These are phyloP conservation scores for Asbolus verrucosus DNA, from an alignment of 1,140 invertebrate species.

Conservation along the genomic window DNA sequence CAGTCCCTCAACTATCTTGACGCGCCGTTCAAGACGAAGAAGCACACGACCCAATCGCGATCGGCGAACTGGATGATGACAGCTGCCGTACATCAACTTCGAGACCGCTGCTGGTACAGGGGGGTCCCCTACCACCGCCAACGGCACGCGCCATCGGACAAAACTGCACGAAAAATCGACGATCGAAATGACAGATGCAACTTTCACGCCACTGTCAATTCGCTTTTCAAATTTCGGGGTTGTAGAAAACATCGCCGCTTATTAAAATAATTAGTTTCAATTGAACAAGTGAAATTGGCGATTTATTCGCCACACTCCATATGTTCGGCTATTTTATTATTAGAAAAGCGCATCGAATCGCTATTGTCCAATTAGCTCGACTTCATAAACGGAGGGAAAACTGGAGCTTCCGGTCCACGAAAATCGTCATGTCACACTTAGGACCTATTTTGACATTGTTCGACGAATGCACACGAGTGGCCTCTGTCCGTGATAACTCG, in stretches of 20 bases:
- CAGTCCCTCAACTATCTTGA: slow-evolving; percentile 6
- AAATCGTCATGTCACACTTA: slow-evolving; percentile 10
- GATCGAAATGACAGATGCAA: background rate
- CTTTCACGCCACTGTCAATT: slow-evolving; percentile 17
- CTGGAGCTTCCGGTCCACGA: background rate
- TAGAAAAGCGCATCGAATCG: background rate
- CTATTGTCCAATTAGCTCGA: background rate
- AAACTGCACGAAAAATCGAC: background rate
- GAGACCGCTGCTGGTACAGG: slow-evolving; percentile 7
- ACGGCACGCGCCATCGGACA: slow-evolving; percentile 16
- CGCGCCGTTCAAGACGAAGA: slow-evolving; percentile 15
- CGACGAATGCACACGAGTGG: no score
- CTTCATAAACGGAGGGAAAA: background rate
- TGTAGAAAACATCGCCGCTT: no score
- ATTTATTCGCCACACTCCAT: background rate
- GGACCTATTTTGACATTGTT: slow-evolving; percentile 33
- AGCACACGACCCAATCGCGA: slow-evolving; percentile 13
- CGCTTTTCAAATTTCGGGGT: no score
- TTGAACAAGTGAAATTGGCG: background rate
- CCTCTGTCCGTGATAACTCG: no score
- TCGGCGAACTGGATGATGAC: slow-evolving; percentile 16
- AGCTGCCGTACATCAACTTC: slow-evolving; percentile 7
- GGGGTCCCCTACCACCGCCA: background rate
- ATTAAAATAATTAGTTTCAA: slow-evolving; percentile 3
- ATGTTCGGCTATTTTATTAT: no score